phyloP scores from a whole-genome alignment of 2,888 invertebrate species.

The Tipula unca region DNA sequence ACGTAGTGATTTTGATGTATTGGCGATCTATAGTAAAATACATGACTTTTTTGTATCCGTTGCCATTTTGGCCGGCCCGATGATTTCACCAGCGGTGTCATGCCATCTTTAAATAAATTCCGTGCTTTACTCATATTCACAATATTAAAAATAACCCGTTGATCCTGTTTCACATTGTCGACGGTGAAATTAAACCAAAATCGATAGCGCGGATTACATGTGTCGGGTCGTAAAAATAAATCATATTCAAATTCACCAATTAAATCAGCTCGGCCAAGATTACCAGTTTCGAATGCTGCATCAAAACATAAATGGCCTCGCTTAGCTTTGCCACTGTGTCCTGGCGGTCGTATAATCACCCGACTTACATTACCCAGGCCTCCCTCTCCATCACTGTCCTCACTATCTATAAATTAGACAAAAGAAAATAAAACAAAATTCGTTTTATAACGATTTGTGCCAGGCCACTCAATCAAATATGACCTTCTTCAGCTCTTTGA shows the following conservation, averaged over 20 bases:
- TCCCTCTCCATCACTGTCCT: constrained; percentile 88
- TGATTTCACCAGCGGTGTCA: constrained; percentile 92
- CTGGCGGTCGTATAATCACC: constrained; percentile 78
- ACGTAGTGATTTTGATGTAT: constrained; percentile 86
- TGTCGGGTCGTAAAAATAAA: constrained; percentile 91
- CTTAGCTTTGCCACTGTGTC: constrained; percentile 91
- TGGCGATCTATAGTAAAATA: constrained; percentile 87
- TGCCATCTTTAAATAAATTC: constrained; percentile 78
- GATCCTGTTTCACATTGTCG: constrained; percentile 88
- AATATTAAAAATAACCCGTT: constrained; percentile 92
- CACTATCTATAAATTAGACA: constrained; percentile 57
- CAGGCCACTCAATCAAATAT: background rate
- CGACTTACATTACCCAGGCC: constrained; percentile 88
- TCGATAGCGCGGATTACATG: constrained; percentile 83
- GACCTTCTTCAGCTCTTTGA: constrained; percentile 48
- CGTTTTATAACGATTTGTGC: background rate
- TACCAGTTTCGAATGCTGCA: constrained; percentile 94
- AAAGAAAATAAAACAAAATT: no score
- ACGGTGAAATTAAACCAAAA: constrained; percentile 99
- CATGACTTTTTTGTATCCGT: constrained; percentile 67
- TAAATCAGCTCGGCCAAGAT: constrained; percentile 90
- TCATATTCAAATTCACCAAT: constrained; percentile 94
- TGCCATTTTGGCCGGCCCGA: constrained; percentile 87
- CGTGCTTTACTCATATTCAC: constrained; percentile 92
- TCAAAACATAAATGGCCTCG: constrained; percentile 94